Conservation (phyloP, 2,888 invertebrate genomes). For the Volucella bombylans region DNA sequence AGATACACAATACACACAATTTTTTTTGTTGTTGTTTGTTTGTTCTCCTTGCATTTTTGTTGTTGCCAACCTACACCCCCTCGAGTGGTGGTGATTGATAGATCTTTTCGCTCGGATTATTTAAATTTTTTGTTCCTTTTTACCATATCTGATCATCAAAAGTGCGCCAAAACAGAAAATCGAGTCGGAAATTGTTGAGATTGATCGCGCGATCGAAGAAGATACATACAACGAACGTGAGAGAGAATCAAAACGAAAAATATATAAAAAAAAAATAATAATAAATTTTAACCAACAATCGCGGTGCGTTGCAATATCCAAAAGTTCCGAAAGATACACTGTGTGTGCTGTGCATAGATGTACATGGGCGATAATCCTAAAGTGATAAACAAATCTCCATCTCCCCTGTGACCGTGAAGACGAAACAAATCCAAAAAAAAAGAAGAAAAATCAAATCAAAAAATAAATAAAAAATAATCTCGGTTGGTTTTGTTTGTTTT, state of each 20-base stretch:
- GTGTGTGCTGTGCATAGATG: constrained; percentile 31
- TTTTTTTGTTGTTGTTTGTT: constrained; percentile 67
- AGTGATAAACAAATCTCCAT: constrained; percentile 57
- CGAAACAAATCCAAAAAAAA: constrained; percentile 31
- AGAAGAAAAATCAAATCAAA: no score
- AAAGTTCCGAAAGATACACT: constrained; percentile 32
- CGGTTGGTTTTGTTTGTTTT: constrained; percentile 68
- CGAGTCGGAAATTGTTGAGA: constrained; percentile 15
- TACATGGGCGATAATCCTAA: constrained; percentile 65
- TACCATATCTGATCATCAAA: constrained; percentile 44
- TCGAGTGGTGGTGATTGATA: constrained; percentile 50
- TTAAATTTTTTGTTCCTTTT: constrained; percentile 67
- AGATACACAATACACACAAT: constrained; percentile 66
- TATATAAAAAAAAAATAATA: not conserved
- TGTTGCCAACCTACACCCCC: constrained; percentile 58
- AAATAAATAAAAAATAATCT: no score
- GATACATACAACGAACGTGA: not conserved
- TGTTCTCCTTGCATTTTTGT: constrained; percentile 59
- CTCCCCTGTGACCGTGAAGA: constrained; percentile 45
- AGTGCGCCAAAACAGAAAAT: constrained; percentile 71
- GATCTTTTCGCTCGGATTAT: constrained; percentile 63
- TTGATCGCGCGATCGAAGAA: constrained; percentile 39
- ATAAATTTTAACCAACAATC: constrained; percentile 3
- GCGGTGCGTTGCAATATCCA: constrained; percentile 26
- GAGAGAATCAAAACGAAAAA: not conserved